Base-by-base conservation (phyloP, 1,140 invertebrate species). In the Lordiphosa mommai region DNA sequence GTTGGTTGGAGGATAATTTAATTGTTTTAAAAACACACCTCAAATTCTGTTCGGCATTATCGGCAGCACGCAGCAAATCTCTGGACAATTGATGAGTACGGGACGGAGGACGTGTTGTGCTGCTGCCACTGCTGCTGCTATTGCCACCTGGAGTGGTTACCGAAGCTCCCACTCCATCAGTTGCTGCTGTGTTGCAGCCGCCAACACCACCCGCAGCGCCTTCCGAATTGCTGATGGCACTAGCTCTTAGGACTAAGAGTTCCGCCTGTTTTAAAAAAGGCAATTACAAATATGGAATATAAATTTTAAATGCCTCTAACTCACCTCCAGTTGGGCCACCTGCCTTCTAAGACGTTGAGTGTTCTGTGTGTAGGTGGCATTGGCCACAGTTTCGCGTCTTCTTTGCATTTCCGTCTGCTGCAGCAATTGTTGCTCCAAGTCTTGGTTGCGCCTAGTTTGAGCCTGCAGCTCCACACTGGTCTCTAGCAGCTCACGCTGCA, bases 41-140 rank as follows among this genome's bases (percentile, higher is more conserved):
- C 4, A 94, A 86, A 13, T 92, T 93, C 23, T 90, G 88, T 88
- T 94, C 93, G 10, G 93, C 93, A 36, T 91, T 91, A 50, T 91
- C 91, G 29, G 93, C 93, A 43, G 93, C 93, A 34, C 89, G 85
- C 52, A 91, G 88, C 37, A 93, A 82, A 70, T 93, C 92, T 49
- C 90, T 61, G 2, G 88, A 86, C 43, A 88, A 48, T 49, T 86
- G 68, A 34, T 79, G 82, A 20, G 74, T 66, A 71, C 74, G 84
- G 69, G 73, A 82, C 67, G 82, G 74, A 72, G 82, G 74, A 64
- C 63, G 72, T 41, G 60, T 55, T 52, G 63, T 14, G 41, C 49
- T 72, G 46, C 58, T 77, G 10, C 61, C 80, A 88, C 60, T 70
- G 53, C 41, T 82, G 71, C 38, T 66, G 44, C 41, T 74, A 10